Evolutionary conservation across 2,888 invertebrate species (phyloP).

Genomic region (Trachelus troglodyta): DNA sequence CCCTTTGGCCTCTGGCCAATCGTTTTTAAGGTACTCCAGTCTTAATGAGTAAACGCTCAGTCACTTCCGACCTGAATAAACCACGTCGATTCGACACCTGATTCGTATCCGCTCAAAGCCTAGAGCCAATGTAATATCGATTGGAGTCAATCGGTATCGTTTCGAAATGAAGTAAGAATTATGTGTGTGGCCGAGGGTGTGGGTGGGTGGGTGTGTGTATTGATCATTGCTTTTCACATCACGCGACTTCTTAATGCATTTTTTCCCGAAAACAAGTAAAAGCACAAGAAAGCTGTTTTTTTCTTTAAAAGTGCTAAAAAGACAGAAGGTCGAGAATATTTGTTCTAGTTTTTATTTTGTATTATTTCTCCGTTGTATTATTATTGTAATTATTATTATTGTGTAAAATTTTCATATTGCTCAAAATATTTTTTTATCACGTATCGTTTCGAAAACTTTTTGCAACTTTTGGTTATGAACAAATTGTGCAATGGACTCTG

Average conservation of each 20-base stretch:
- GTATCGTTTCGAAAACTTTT: not conserved
- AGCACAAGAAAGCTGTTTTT: not conserved
- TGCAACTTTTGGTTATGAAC: not conserved
- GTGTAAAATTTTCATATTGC: not conserved
- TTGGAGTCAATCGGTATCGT: not conserved
- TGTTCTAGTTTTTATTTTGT: not conserved
- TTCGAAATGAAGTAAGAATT: not conserved
- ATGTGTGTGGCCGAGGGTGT: too few relatives aligned
- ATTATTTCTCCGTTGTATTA: not conserved
- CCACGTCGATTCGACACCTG: not conserved
- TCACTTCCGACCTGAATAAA: constrained; percentile 1
- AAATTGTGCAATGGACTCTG: not conserved
- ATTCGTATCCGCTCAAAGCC: not conserved
- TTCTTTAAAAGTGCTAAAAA: not conserved
- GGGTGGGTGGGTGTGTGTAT: too few relatives aligned
- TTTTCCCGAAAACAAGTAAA: too few relatives aligned
- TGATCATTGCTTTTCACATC: not conserved
- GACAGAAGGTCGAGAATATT: not conserved
- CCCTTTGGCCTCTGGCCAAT: not conserved
- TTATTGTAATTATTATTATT: not conserved
- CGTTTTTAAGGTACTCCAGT: not conserved
- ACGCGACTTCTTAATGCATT: too few relatives aligned
- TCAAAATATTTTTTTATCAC: not conserved
- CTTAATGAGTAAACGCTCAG: not conserved
- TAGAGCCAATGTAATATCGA: not conserved